Evolutionary conservation across 2,888 invertebrate genomes (phyloP).

Genomic region (Caprella mutica): DNA sequence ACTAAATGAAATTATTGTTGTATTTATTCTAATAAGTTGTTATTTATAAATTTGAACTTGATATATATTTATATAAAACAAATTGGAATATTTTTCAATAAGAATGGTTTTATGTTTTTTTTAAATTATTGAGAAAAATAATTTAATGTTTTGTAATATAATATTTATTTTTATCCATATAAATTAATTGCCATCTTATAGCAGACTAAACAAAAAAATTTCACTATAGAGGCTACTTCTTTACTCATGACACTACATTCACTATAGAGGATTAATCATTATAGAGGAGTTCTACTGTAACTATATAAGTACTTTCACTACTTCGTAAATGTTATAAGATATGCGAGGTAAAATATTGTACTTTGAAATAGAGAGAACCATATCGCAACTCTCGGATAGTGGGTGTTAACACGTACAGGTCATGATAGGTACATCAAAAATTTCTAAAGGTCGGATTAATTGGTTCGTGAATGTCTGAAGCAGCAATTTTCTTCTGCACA

Average conservation of each 20-base stretch:
- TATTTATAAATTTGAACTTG: neutral
- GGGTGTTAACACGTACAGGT: neutral
- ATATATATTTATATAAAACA: neutral
- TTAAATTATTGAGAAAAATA: neutral
- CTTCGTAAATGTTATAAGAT: neutral
- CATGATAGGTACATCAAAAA: neutral
- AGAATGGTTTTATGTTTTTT: neutral
- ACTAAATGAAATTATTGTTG: neutral
- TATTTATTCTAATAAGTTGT: neutral
- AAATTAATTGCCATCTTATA: neutral
- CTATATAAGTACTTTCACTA: neutral
- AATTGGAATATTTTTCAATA: neutral
- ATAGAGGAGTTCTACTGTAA: too few relatives aligned
- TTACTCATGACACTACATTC: too few relatives aligned
- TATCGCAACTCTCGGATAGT: neutral
- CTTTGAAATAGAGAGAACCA: too few relatives aligned
- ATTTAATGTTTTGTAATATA: neutral
- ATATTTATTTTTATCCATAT: neutral
- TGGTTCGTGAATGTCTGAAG: neutral
- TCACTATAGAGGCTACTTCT: too few relatives aligned
- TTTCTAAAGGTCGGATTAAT: neutral
- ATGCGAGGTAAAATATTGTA: neutral
- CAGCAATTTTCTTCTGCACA: neutral
- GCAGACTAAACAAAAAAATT: neutral
- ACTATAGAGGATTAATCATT: too few relatives aligned